A percentile compares a stretch with the other conserved stretches of the same genome.
Evolutionary conservation across 2,888 invertebrate species (phyloP).

Genomic region (Vesta saturnalis): DNA sequence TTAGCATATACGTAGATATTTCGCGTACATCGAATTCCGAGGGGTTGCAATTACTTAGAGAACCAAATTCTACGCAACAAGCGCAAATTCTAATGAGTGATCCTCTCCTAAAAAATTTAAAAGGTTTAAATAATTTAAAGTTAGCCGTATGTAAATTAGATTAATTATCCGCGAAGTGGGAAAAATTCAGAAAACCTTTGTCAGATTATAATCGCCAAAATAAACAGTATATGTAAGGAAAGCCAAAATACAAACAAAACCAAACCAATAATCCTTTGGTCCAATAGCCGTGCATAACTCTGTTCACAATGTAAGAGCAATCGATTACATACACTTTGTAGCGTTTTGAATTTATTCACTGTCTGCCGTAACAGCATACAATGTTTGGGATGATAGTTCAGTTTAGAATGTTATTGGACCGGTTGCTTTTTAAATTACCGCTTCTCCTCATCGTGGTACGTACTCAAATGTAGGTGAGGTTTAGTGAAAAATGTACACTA

Average conservation of each 20-base stretch:
- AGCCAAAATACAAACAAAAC: conserved; percentile 44
- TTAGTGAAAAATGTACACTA: conserved; percentile 62
- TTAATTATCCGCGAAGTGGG: conserved; percentile 30
- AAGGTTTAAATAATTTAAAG: conserved; percentile 23
- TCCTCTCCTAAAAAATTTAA: conserved; percentile 17
- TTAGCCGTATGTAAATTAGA: conserved; percentile 29
- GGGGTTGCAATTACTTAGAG: conserved; percentile 16
- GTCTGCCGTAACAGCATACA: conserved; percentile 22
- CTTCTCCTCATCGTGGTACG: conserved; percentile 46
- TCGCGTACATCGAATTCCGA: conserved; percentile 6
- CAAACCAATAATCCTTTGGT: conserved; percentile 44
- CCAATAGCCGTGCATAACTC: conserved; percentile 35
- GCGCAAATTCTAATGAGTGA: not conserved
- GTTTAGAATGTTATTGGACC: conserved; percentile 23
- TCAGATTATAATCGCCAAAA: conserved; percentile 39
- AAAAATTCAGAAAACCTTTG: conserved; percentile 31
- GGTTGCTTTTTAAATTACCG: conserved; percentile 32
- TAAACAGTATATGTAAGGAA: conserved; percentile 38
- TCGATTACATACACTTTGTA: conserved; percentile 42
- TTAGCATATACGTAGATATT: not conserved
- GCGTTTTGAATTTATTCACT: conserved; percentile 36
- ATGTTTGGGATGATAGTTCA: conserved; percentile 26
- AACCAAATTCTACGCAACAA: conserved; percentile 6
- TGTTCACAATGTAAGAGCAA: conserved; percentile 40
- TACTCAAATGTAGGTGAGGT: conserved; percentile 52